Evolutionary conservation across 2,797 vertebrate species (phyloP), one percentile per base, ranked within the genome.

Genomic region (Agapornis canus): DNA sequence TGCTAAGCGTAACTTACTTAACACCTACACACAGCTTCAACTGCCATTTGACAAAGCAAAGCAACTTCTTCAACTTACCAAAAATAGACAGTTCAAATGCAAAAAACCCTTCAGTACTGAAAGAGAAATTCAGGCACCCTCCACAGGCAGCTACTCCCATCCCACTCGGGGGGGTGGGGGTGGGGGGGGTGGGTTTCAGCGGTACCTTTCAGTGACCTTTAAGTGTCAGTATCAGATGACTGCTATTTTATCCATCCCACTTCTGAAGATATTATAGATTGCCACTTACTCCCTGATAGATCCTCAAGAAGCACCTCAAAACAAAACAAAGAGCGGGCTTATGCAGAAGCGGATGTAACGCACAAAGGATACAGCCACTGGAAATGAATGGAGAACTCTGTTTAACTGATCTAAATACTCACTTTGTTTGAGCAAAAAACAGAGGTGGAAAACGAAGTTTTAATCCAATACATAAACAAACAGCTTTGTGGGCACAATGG

Each of bases 271-370:
- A 15, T 48, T 87, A 73, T 57, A 92, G 90, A 95, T 77, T 77
- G 77, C 65, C 64, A 84, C 82, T 94, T 84, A 64, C 61, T 83
- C 65, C 57, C 90, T 51, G 70, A 80, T 2, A 69, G 61, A 94
- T 61, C 61, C 90, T 88, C 29, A 68, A 93, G 95, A 43, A 94
- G 92, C 86, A 94, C 83, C 94, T 96, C 94, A 59, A 89, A 91
- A 86, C 80, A 87, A 90, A 95, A 86, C 43, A 82, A 87, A 92
- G 82, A 54, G 73, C 0, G 22, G 68, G 77, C 86, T 89, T 32
- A 60, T 71, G 40, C 49, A 57, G 61, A 76, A 77, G 92, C 26
- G 13, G 81, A 82, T 85, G 89, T 43, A 71, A 59, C 1, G 35
- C 60, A 66, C 86, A 83, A 89, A 73, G 76, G 81, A 63, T 31